These are phyloP conservation scores for Philopedon plagiatum DNA, from an alignment of 2,888 invertebrate genomes.

Conservation along the genomic window DNA sequence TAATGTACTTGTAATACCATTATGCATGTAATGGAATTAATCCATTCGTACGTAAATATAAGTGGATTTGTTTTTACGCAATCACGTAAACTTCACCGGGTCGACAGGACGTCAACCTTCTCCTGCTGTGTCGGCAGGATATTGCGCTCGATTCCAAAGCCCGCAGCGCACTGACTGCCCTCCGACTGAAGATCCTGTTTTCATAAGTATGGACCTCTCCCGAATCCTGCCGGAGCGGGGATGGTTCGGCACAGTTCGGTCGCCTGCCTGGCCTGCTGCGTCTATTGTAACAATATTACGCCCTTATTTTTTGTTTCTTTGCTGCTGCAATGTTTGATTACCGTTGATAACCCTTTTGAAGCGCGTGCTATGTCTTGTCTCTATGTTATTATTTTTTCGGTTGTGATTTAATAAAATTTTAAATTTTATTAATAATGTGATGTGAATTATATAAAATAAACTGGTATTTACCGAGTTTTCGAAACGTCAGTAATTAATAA, in stretches of 20 bases:
- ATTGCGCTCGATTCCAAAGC: slow-evolving; percentile 22
- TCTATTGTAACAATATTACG: slow-evolving; percentile 23
- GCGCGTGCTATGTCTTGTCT: not conserved
- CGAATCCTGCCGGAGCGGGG: slow-evolving; percentile 28
- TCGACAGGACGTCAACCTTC: slow-evolving; percentile 14
- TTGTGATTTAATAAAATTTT: too few relatives aligned
- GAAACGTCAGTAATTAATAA: too few relatives aligned
- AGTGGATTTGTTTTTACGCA: slow-evolving; percentile 32
- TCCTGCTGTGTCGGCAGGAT: not conserved
- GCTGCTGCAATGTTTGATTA: slow-evolving; percentile 4
- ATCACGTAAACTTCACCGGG: slow-evolving; percentile 22
- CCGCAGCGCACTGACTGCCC: slow-evolving; percentile 45
- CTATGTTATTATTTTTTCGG: not conserved
- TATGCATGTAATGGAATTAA: not conserved
- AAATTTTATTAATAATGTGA: too few relatives aligned
- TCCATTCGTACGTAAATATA: not conserved
- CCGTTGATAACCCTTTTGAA: too few relatives aligned
- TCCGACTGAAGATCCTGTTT: slow-evolving; percentile 29
- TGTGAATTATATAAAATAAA: too few relatives aligned
- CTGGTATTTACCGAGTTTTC: too few relatives aligned
- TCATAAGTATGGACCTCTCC: slow-evolving; percentile 37
- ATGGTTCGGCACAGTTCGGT: slow-evolving; percentile 12
- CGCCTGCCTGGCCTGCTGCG: slow-evolving; percentile 12
- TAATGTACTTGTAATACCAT: not conserved
- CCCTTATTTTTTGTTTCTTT: slow-evolving; percentile 19